Evolutionary conservation across 1,140 invertebrate species (phyloP), one percentile per base, ranked within the genome.

Genomic region (Heterodera schachtii): DNA sequence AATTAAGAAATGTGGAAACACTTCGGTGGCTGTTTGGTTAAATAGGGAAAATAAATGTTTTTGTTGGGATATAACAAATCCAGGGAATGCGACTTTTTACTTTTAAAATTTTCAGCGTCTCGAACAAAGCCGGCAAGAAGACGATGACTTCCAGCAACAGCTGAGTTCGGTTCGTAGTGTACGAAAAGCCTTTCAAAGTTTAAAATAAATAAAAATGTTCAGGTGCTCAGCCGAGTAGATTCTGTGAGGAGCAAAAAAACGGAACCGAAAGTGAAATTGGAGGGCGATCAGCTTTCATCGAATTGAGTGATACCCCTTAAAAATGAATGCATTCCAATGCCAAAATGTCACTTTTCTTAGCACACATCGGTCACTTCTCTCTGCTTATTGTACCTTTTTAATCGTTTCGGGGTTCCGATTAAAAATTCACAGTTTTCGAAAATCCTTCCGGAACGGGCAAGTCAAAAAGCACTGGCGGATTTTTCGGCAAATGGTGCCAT

Each of bases 121-220:
- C 31, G 79, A 87, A 64, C 66, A 75, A 7, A 84, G 64, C 64
- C 79, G 83, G 16, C 76, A 80, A 47, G 85, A 86, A 79, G 85
- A 86, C 77, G 86, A 85, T 60, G 85, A 86, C 57, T 86, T 87
- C 70, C 86, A 86, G 47, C 67, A 75, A 21, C 85, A 87, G 64
- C 84, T 86, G 44, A 67, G 66, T 57, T 69, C 76, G 76, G 76
- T 78, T 64, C 44, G n/a, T 64, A 21, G 31, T 31, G 31, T 31
- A 31, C 31, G 31, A 31, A 31, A 31, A 31, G 31, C 31, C 31
- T 31, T 31, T 31, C 31, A 31, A 52, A 60, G 19, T 60, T 11
- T 4, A 1, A 60, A 60, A 60, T 60, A 13, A 60, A 16, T 60
- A 19, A 16, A 52, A 31, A 52, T 3, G 49, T 31, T 60, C 19